Conservation (phyloP, 1,140 invertebrate genomes). For the Drosophila auraria region DNA sequence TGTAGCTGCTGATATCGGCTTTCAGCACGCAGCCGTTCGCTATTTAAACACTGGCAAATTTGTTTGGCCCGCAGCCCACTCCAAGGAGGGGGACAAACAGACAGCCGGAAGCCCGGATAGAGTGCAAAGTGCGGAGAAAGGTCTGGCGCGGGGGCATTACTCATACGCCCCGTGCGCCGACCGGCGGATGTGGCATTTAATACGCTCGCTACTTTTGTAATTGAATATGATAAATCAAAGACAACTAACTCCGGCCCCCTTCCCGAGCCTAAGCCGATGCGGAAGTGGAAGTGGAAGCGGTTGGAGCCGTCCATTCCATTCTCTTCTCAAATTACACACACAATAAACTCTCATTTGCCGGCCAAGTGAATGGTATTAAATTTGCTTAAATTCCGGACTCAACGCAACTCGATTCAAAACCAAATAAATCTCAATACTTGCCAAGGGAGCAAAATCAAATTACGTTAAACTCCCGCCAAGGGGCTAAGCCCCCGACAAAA, state of each 20-base stretch:
- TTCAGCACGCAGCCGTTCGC: constrained; percentile 48
- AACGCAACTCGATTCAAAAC: constrained; percentile 59
- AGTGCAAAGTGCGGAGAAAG: constrained; percentile 21
- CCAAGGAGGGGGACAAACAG: constrained; percentile 42
- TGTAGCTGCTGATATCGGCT: constrained; percentile 76
- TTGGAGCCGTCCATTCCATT: constrained; percentile 12
- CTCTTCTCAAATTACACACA: constrained; percentile 43
- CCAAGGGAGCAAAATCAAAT: constrained; percentile 68
- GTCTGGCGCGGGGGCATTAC: constrained; percentile 56
- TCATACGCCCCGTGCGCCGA: constrained; percentile 66
- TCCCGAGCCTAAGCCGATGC: constrained; percentile 25
- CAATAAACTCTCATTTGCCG: constrained; percentile 49
- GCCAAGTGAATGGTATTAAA: constrained; percentile 67
- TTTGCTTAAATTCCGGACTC: constrained; percentile 39
- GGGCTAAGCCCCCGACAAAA: constrained; percentile 36
- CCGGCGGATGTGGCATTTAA: constrained; percentile 71
- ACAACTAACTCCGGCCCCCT: constrained; percentile 16
- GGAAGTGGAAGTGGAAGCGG: constrained; percentile 70
- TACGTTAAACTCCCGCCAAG: constrained; percentile 67
- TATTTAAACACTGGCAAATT: constrained; percentile 63
- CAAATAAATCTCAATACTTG: constrained; percentile 81
- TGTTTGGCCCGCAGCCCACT: constrained; percentile 45
- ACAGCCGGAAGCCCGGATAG: constrained; percentile 28
- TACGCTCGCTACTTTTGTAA: constrained; percentile 78
- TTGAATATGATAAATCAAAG: constrained; percentile 85